Base-by-base conservation (phyloP, 2,113 vertebrate species). In the rat (Rattus norvegicus) region DNA sequence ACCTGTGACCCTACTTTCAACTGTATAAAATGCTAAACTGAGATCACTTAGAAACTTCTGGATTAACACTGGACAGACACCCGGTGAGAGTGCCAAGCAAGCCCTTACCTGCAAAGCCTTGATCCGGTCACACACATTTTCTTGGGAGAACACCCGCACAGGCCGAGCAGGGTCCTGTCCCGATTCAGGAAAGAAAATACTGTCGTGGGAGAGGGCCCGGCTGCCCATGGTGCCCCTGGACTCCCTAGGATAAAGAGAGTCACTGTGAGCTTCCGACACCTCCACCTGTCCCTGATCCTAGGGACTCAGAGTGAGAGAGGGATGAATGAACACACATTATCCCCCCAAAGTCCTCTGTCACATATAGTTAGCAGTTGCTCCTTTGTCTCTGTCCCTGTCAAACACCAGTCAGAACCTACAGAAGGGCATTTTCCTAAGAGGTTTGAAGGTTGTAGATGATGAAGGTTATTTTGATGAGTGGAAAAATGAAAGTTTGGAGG, bases 151-250 rank as follows among this genome's bases (percentile, higher is more conserved):
- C 30, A 99, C 99, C 96, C 99, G 98, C 52, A 98, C 97, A 17
- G 99, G 99, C 84, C 99, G 98, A 83, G 97, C 26, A 30, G 99
- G 98, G 63, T 99, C 98, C 97, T 98, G 99, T 75, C 95, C 98
- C 43, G 98, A 94, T 77, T 99, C 99, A 33, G 98, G 98, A 96
- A 99, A 98, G 98, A 99, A 99, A 98, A 99, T 99, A 97, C 99
- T 99, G 87, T 99, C 99, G 11, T 99, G 99, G 61, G 99, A 99
- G 81, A 99, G 98, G 59, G 99, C 99, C 95, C 99, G 99, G 59
- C 98, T 99, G 94, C 99, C 99, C 98, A 99, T 98, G 0, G 98
- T 81, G 17, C 97, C 98, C 97, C 98, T 98, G 1, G 98, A 97
- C 61, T 98, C 98, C 98, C 99, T 99, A 95, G 96, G 96, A 98